Conservation (phyloP, 2,888 invertebrate species). For the Agriotes lineatus region DNA sequence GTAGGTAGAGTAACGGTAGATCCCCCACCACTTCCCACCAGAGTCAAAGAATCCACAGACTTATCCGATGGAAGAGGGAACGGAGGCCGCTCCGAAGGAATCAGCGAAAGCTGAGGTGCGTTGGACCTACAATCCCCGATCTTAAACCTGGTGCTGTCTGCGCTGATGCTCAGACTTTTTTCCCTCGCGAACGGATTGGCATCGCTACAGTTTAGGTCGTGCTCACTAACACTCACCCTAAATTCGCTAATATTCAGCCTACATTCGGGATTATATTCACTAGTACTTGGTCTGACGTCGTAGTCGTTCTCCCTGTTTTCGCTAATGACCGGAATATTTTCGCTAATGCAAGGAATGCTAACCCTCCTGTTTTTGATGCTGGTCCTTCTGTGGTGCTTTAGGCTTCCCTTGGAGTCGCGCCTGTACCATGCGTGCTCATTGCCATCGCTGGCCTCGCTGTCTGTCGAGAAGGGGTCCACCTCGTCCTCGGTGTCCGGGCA, state of each 20-base stretch:
- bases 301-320: conserved; percentile 29
- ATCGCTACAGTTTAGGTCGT: conserved; percentile 39
- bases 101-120: neutral
- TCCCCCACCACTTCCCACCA: conserved; percentile 34
- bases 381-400: conserved; percentile 28
- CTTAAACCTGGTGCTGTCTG: conserved; percentile 7
- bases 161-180: conserved; percentile 29
- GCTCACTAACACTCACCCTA: conserved; percentile 39
- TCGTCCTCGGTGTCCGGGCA: conserved; percentile 86
- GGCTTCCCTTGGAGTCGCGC: conserved; percentile 30
- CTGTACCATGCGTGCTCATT: conserved; percentile 55
- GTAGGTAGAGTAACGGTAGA: conserved; percentile 51
- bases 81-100: conserved; percentile 24
- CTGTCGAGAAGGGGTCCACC: conserved; percentile 86
- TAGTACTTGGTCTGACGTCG: conserved; percentile 35
- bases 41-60: conserved; percentile 36
- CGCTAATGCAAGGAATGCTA: conserved; percentile 40
- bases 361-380: conserved; percentile 38
- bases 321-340: conserved; percentile 35
- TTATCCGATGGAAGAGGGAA: conserved; percentile 37
- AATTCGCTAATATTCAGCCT: conserved; percentile 33
- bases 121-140: neutral
- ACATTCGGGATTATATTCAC: conserved; percentile 28
- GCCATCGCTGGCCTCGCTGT: conserved; percentile 75
- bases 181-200: conserved; percentile 30